Evolutionary conservation across 2,888 invertebrate species (phyloP), one percentile per base, ranked within the genome.

Genomic region (Galerucella calmariensis): DNA sequence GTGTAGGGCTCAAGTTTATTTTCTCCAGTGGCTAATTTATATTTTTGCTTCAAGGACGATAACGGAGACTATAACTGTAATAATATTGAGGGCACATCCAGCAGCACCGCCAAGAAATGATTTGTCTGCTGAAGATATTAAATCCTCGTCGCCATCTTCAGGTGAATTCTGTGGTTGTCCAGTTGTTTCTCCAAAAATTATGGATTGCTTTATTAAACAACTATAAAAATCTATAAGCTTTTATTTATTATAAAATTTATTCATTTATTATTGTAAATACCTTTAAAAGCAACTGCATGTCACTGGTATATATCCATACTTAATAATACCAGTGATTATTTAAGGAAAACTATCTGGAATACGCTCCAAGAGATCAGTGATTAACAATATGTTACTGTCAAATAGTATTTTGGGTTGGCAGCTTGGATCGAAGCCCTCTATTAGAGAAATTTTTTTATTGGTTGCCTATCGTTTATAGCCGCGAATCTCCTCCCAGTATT

Each of bases 71-170:
- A 78, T 82, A 8, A 20, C 74, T 35, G 80, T 84, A 5, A 81
- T 82, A 27, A 80, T 86, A 14, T 77, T 82, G 20, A 78, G 83
- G 72, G 84, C 83, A 51, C 74, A 83, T 44, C 82, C 81, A 1
- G 77, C 79, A 35, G 77, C 80, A 27, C 48, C 82, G 67, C 67
- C 79, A 63, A 73, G 75, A 61, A 71, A 78, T 69, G 74, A 75
- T 46, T 58, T 79, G 16, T 27, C 71, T 8, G 20, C 67, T 5
- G 77, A 77, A 56, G 20, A 72, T 27, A 68, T 69, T 1, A 56
- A 46, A 11, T 70, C 71, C 2, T 69, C 63, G 41, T 44, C 63
- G 48, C 44, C 76, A 20, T 76, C 76, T 14, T 69, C 75, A 10
- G 65, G 35, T 41, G 71, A 58, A 44, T 73, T 27, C 9, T 79